phyloP scores from a whole-genome alignment of 2,797 vertebrate genomes.

The Catostomus latipinnis region DNA sequence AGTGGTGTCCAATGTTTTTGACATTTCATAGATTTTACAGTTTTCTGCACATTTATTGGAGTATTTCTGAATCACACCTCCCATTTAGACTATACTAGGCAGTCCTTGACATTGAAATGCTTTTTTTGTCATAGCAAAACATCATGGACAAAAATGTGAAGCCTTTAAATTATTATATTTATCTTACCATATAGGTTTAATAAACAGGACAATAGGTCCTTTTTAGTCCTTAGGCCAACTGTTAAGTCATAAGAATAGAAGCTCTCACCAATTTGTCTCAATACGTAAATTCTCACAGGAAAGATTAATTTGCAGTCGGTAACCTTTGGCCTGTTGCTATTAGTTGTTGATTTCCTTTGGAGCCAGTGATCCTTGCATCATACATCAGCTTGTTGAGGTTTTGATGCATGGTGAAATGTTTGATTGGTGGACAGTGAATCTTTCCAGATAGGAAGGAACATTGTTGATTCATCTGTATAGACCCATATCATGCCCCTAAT shows the following conservation, averaged over 20 bases:
- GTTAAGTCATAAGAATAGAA: slow-evolving; percentile 28
- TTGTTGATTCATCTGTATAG: slow-evolving; percentile 58
- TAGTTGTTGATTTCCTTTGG: slow-evolving; percentile 30
- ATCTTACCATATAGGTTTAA: slow-evolving; percentile 50
- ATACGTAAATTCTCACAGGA: slow-evolving; percentile 52
- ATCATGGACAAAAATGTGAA: slow-evolving; percentile 56
- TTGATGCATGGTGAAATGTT: slow-evolving; percentile 42
- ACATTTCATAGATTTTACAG: slow-evolving; percentile 23
- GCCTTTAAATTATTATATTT: slow-evolving; percentile 64
- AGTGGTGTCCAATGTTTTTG: slow-evolving; percentile 35
- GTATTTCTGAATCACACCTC: slow-evolving; percentile 4
- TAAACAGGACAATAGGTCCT: slow-evolving; percentile 38
- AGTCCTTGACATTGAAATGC: slow-evolving; percentile 35
- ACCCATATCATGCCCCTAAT: slow-evolving; percentile 63
- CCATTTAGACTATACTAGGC: slow-evolving; percentile 17
- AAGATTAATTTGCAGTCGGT: slow-evolving; percentile 37
- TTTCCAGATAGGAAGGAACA: slow-evolving; percentile 49
- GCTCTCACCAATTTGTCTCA: slow-evolving; percentile 32
- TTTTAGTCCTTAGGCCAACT: slow-evolving; percentile 41
- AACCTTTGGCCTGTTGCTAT: slow-evolving; percentile 33
- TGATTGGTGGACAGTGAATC: slow-evolving; percentile 40
- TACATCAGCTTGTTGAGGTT: slow-evolving; percentile 29
- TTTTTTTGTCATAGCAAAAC: slow-evolving; percentile 47
- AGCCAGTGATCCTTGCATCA: slow-evolving; percentile 38
- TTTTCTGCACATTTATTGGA: slow-evolving; percentile 32